A percentile compares a stretch with the other conserved stretches of the same genome.
Evolutionary conservation across 2,113 vertebrate genomes (phyloP).

Genomic region (Phalacrocorax brasilianus): DNA sequence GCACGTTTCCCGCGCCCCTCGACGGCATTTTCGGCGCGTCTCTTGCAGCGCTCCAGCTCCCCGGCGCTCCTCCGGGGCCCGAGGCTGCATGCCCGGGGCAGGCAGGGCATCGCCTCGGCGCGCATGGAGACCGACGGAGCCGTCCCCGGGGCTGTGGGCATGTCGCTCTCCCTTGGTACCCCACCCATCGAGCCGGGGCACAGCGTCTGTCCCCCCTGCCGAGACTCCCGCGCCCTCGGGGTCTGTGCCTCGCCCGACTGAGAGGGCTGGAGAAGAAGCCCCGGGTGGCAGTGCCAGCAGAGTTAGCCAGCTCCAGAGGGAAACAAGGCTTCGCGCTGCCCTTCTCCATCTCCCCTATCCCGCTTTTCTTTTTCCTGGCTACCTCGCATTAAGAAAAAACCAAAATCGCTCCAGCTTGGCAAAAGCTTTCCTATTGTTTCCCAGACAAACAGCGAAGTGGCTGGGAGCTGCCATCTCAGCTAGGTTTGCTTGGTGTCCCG

Average conservation of each 20-base stretch:
- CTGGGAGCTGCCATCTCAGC: neutral
- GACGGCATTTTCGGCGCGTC: neutral
- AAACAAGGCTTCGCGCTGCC: neutral
- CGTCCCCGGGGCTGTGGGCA: neutral
- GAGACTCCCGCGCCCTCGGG: neutral
- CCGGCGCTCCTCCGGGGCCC: neutral
- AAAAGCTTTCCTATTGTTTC: conserved; percentile 46
- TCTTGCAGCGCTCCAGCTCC: neutral
- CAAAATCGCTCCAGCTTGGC: neutral
- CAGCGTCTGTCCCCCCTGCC: neutral
- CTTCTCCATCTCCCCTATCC: neutral
- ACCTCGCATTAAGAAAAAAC: neutral
- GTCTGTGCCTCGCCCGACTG: neutral
- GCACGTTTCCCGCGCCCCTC: neutral
- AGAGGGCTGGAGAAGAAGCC: neutral
- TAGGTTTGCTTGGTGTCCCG: neutral
- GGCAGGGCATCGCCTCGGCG: neutral
- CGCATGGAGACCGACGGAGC: rapidly evolving
- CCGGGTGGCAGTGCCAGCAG: neutral
- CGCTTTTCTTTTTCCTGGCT: neutral
- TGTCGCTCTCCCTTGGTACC: neutral
- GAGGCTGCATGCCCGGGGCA: neutral
- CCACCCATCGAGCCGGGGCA: neutral
- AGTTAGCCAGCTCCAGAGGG: neutral
- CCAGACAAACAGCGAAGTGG: neutral